Evolutionary conservation across 2,797 vertebrate genomes (phyloP), one percentile per base, ranked within the genome.

Genomic region (Melanotaenia nigrans): DNA sequence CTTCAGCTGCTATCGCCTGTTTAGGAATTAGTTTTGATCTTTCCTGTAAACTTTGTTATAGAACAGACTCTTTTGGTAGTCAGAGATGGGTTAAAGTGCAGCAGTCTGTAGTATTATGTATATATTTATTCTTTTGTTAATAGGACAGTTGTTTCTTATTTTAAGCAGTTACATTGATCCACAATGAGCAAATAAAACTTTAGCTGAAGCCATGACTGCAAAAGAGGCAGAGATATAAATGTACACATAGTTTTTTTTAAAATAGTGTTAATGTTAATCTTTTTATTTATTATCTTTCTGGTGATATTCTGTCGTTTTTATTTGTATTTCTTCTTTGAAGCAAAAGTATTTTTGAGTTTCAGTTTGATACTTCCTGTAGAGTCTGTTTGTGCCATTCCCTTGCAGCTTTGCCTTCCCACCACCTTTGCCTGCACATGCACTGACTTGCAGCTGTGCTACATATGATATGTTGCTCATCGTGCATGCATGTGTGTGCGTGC

Each of bases 1-100:
- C 22, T 76, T 66, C 11, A 67, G 64, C 36, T 74, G 73, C 73
- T 71, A 20, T 56, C 12, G 65, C 38, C 30, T 75, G 56, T 80
- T 72, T 51, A 38, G 25, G 73, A 74, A 69, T 77, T 30, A 63
- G 30, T 58, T 54, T 33, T 40, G 38, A 75, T 60, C 36, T n/a
- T 10, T 54, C 68, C 24, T 45, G 28, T 64, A 22, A 66, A 78
- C 30, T 55, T 71, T 36, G 22, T 54, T 71, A 78, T 56, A 56
- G 33, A 40, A 64, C 30, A 30, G 3, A 1, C 2, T 68, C 18
- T 30, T 4, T 1, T 4, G 11, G 51, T 10, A 22, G 33, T 3
- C 14, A 38, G 28, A 54, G 13, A 20, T 16, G 49, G 7, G 2
- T 55, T 56, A 5, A 32, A 1, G 6, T 55, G 4, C 5, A 47